Conservation (phyloP, 2,888 invertebrate genomes). For the Ischnus inquisitorius region DNA sequence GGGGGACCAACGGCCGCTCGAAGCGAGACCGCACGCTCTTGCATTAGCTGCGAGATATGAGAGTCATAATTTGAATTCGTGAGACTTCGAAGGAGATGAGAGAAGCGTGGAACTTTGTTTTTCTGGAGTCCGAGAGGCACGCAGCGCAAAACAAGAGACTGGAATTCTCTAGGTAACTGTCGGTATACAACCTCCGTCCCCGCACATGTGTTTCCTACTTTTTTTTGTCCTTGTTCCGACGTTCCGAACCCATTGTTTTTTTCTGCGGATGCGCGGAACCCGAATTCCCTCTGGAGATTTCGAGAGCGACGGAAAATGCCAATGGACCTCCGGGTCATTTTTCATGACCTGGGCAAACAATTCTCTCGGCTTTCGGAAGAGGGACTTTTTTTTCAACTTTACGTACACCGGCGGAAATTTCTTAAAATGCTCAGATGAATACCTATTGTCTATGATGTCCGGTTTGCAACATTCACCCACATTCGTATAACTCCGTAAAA, state of each 20-base stretch:
- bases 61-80: constrained; percentile 31
- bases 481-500: no score
- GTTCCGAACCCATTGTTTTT: constrained; percentile 37
- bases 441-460: neutral
- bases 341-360: constrained; percentile 30
- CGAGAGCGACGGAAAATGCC: constrained; percentile 1
- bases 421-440: no score
- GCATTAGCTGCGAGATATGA: neutral
- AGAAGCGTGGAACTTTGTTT: constrained; percentile 12
- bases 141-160: constrained; percentile 53
- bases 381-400: neutral
- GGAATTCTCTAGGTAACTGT: constrained; percentile 48
- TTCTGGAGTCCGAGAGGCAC: neutral
- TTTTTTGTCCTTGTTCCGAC: constrained; percentile 29
- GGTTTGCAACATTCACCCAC: neutral
- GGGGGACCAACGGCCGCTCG: constrained; percentile 58
- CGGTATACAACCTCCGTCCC: constrained; percentile 35
- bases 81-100: neutral
- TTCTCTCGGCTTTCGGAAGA: neutral
- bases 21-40: neutral
- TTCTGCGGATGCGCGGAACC: neutral
- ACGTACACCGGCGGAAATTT: neutral
- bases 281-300: neutral
- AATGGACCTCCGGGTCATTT: constrained; percentile 19
- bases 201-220: constrained; percentile 58